These are phyloP conservation scores for Fulmarus glacialis DNA, from an alignment of 2,113 vertebrate genomes.

Conservation along the genomic window DNA sequence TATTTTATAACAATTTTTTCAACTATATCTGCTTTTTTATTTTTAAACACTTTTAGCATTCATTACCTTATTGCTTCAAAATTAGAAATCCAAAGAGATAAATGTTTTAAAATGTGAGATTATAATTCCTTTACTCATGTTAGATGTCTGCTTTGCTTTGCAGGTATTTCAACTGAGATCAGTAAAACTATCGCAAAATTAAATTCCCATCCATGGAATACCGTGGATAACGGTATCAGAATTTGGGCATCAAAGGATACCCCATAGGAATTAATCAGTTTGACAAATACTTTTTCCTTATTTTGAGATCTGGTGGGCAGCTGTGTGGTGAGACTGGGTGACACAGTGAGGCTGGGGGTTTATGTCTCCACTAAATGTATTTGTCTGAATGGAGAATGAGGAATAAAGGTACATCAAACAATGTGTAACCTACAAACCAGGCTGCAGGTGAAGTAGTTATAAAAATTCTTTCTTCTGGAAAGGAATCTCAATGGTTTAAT, in stretches of 20 bases:
- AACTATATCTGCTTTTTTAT: background rate
- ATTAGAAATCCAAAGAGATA: background rate
- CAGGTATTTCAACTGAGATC: background rate
- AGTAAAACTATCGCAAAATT: background rate
- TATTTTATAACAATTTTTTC: background rate
- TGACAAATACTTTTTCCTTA: background rate
- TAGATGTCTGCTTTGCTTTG: background rate
- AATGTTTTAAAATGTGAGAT: background rate
- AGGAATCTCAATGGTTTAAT: background rate
- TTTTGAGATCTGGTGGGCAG: background rate
- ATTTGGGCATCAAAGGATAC: background rate
- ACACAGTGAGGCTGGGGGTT: background rate
- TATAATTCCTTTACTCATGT: background rate
- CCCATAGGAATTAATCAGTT: background rate
- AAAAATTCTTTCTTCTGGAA: background rate
- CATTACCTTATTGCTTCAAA: background rate
- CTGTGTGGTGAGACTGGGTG: background rate
- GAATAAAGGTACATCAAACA: background rate
- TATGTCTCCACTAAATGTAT: background rate
- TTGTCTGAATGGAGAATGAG: background rate
- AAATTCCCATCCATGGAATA: background rate
- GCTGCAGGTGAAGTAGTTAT: background rate
- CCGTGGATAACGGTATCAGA: background rate
- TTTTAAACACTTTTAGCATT: background rate
- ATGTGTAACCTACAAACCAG: background rate